Conservation (phyloP, 2,888 invertebrate species). For the Dusona sp. region DNA sequence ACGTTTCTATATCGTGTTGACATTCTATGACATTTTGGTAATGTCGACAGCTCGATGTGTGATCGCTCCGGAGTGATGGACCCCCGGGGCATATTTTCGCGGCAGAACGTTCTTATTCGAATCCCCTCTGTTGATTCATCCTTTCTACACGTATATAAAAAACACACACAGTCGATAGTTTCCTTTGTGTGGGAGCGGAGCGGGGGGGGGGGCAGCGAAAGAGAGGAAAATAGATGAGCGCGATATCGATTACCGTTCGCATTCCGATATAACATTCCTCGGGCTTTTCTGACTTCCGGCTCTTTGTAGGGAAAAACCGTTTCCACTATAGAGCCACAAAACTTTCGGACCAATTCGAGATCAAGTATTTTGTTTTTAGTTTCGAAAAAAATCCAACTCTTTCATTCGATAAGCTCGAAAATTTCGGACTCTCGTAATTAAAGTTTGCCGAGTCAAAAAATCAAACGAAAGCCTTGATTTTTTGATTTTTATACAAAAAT, state of each 20-base stretch:
- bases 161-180: neutral
- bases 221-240: constrained; percentile 50
- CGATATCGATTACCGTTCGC: constrained; percentile 83
- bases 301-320: constrained; percentile 39
- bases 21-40: constrained; percentile 84
- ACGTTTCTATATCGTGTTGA: constrained; percentile 71
- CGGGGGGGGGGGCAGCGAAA: constrained; percentile 34
- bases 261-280: constrained; percentile 78
- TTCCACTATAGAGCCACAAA: neutral
- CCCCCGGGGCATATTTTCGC: constrained; percentile 68
- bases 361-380: neutral
- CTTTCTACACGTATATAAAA: constrained; percentile 25
- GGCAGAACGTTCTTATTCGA: constrained; percentile 67
- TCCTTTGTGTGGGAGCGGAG: constrained; percentile 12
- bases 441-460: neutral
- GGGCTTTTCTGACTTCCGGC: constrained; percentile 51
- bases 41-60: constrained; percentile 79
- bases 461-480: no score
- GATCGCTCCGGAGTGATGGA: constrained; percentile 64
- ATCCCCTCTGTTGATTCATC: constrained; percentile 69
- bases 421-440: neutral
- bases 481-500: neutral
- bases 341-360: neutral
- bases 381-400: neutral
- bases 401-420: neutral